Evolutionary conservation across 1,140 invertebrate genomes (phyloP).

Genomic region (Prorops nasuta): DNA sequence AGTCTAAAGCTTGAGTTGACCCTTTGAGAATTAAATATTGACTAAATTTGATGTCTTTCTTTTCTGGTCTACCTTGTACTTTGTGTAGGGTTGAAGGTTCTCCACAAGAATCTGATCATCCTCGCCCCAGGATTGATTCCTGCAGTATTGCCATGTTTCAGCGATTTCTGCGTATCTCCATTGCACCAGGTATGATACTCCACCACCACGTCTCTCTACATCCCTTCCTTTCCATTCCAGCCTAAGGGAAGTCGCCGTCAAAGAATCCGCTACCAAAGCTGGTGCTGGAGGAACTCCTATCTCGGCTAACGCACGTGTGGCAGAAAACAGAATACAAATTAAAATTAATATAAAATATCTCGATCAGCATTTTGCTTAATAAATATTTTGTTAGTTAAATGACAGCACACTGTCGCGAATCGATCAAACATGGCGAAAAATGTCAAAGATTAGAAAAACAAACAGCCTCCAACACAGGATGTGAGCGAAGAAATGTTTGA

Average conservation of each 20-base stretch:
- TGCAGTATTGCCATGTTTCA: slow-evolving; percentile 72
- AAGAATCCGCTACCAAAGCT: slow-evolving; percentile 71
- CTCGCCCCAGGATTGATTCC: slow-evolving; percentile 65
- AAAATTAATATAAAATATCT: slow-evolving; percentile 3
- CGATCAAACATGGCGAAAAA: not conserved
- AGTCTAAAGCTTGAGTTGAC: no score
- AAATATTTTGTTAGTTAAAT: no score
- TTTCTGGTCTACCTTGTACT: slow-evolving; percentile 70
- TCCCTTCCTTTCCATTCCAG: slow-evolving; percentile 72
- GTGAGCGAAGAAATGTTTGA: no score
- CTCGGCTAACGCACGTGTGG: slow-evolving; percentile 62
- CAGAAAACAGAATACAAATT: not conserved
- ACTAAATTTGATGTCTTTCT: no score
- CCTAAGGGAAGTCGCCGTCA: slow-evolving; percentile 73
- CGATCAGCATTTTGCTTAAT: no score
- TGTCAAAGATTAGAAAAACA: not conserved
- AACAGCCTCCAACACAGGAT: no score
- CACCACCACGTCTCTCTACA: slow-evolving; percentile 48
- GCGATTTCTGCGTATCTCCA: slow-evolving; percentile 71
- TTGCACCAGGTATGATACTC: slow-evolving; percentile 68
- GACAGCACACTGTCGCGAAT: no score
- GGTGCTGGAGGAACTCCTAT: slow-evolving; percentile 72
- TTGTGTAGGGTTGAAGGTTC: slow-evolving; percentile 81
- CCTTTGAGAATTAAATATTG: no score
- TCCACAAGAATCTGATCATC: slow-evolving; percentile 70